Percentiles rank a stretch among this genome's conserved stretches.
phyloP scores from a whole-genome alignment of 1,140 invertebrate genomes.

The Drosophila melanica region DNA sequence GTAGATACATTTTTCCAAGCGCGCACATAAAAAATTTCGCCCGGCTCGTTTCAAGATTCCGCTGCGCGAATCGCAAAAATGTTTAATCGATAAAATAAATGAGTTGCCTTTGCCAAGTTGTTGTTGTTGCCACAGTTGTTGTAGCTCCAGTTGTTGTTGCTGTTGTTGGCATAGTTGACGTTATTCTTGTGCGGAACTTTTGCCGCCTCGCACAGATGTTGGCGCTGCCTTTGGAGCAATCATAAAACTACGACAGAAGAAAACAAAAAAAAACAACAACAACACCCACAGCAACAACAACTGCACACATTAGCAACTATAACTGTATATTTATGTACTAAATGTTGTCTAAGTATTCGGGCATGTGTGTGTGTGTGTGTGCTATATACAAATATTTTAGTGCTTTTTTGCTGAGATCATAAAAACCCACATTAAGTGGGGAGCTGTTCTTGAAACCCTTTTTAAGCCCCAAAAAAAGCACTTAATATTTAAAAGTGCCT shows the following conservation, averaged over 20 bases:
- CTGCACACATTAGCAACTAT: constrained; percentile 13
- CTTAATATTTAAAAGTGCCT: no score
- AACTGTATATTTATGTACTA: constrained; percentile 55
- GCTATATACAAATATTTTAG: constrained; percentile 28
- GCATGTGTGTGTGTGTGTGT: neutral
- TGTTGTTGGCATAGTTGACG: constrained; percentile 65
- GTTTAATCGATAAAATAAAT: constrained; percentile 83
- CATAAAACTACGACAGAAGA: constrained; percentile 49
- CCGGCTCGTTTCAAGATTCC: constrained; percentile 68
- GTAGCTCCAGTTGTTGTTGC: constrained; percentile 27
- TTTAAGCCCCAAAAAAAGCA: neutral
- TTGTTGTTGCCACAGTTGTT: constrained; percentile 27
- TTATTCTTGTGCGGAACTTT: constrained; percentile 70
- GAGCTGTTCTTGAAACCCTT: neutral
- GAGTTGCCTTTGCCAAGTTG: constrained; percentile 70
- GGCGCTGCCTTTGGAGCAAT: constrained; percentile 51
- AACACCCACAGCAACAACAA: neutral
- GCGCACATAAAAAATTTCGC: constrained; percentile 50
- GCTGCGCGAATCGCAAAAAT: constrained; percentile 82
- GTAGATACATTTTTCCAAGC: constrained; percentile 76
- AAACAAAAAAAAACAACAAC: neutral
- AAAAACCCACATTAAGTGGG: constrained; percentile 22
- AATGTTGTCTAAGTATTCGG: constrained; percentile 12
- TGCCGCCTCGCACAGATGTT: constrained; percentile 38
- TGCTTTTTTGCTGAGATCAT: constrained; percentile 39